phyloP scores from a whole-genome alignment of 2,797 vertebrate genomes.

The Mormyrops attenuatus region DNA sequence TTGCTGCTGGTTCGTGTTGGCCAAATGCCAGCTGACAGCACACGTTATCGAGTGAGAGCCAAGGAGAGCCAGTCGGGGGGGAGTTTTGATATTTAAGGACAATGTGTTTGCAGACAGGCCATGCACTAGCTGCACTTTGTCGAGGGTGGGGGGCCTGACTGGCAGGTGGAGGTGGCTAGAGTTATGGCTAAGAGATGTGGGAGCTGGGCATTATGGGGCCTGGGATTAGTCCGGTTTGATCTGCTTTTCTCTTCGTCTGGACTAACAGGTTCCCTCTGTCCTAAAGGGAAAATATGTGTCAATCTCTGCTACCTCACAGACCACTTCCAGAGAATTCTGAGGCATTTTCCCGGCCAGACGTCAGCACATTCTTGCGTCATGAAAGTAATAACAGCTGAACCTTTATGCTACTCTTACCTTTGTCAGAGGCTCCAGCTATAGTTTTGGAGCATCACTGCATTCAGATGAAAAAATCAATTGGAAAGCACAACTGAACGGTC shows the following conservation, averaged over 20 bases:
- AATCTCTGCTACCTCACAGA: neutral
- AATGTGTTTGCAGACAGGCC: neutral
- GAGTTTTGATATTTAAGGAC: neutral
- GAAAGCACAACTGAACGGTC: neutral
- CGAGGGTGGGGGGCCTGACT: neutral
- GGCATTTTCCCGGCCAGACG: neutral
- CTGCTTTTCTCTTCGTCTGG: neutral
- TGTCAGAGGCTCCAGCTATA: neutral
- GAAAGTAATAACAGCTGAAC: neutral
- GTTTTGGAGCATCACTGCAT: neutral
- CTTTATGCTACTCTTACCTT: neutral
- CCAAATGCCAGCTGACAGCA: neutral
- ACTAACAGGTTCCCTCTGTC: neutral
- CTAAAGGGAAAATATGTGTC: neutral
- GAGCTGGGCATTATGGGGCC: neutral
- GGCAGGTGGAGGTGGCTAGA: neutral
- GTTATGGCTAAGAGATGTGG: neutral
- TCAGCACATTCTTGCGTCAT: neutral
- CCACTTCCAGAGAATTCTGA: neutral
- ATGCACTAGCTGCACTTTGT: neutral
- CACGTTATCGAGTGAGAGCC: neutral
- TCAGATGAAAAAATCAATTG: neutral
- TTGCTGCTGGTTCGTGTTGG: neutral
- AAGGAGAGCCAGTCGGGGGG: neutral
- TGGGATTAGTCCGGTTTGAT: neutral